phyloP scores from a whole-genome alignment of 2,113 vertebrate genomes.

The Alces alces region DNA sequence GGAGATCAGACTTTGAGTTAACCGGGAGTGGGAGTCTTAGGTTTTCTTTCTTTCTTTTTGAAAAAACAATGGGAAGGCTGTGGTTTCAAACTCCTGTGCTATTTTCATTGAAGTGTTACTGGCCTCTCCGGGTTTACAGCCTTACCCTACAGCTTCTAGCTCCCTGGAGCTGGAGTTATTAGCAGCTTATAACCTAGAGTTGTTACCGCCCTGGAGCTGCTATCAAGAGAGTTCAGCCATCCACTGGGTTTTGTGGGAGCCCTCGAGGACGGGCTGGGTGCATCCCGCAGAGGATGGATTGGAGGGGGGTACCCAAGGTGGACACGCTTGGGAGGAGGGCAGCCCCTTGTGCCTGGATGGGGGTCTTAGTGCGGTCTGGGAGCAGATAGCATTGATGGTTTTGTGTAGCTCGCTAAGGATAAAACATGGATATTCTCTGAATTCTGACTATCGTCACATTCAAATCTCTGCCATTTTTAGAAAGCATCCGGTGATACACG shows the following conservation, averaged over 20 bases:
- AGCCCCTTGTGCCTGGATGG: rapidly evolving
- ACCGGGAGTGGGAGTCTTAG: background rate
- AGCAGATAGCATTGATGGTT: rapidly evolving
- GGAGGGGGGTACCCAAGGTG: too few relatives aligned
- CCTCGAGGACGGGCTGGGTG: background rate
- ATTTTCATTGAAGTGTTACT: background rate
- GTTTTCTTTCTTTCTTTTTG: background rate
- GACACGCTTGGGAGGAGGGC: background rate
- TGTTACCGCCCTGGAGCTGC: background rate
- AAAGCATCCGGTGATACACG: too few relatives aligned
- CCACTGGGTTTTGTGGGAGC: background rate
- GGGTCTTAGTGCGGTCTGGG: rapidly evolving
- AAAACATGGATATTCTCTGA: background rate
- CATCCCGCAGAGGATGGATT: too few relatives aligned
- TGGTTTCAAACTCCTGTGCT: background rate
- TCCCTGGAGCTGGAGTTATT: background rate
- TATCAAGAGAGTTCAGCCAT: background rate
- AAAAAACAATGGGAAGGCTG: background rate
- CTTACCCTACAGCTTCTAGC: background rate
- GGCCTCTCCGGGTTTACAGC: background rate
- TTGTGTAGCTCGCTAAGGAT: rapidly evolving
- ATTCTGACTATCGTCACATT: too few relatives aligned
- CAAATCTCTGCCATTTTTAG: background rate
- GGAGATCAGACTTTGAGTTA: background rate
- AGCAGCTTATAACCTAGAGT: background rate